Conservation (phyloP, 2,113 vertebrate species). For the Gopherus evgoodei region DNA sequence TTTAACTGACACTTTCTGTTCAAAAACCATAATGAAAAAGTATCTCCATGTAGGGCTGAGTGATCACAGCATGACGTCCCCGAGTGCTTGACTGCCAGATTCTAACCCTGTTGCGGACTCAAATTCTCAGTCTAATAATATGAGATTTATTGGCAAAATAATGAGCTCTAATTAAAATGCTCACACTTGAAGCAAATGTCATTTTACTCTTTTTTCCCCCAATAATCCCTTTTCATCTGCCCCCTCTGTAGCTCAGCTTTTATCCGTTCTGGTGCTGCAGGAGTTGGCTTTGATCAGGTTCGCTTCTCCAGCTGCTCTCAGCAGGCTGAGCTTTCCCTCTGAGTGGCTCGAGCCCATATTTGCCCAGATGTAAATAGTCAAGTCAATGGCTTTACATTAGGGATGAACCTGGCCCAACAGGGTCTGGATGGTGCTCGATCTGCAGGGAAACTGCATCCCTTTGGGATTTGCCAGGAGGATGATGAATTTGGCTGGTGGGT, state of each 20-base stretch:
- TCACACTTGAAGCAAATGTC: not conserved
- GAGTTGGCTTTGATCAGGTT: fast-evolving
- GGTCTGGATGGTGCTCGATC: not conserved
- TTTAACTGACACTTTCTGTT: not conserved
- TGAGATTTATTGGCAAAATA: not conserved
- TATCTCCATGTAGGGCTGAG: not conserved
- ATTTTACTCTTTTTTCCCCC: not conserved
- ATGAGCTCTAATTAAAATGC: not conserved
- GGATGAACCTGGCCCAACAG: not conserved
- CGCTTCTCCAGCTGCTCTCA: fast-evolving
- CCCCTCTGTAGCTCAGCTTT: not conserved
- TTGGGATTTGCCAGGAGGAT: not conserved
- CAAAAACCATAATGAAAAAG: not conserved
- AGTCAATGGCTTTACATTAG: not conserved
- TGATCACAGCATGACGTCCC: not conserved
- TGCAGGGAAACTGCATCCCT: not conserved
- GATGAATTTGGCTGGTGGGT: not conserved
- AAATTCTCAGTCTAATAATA: not conserved
- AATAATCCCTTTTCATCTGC: fast-evolving
- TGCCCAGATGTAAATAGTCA: not conserved
- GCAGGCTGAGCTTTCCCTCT: not conserved
- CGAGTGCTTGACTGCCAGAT: not conserved
- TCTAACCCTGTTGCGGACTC: not conserved
- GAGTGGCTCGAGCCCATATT: not conserved
- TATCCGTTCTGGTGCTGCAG: not conserved